Conservation (phyloP, 1,140 invertebrate genomes). For the Geopemphigus sp. region DNA sequence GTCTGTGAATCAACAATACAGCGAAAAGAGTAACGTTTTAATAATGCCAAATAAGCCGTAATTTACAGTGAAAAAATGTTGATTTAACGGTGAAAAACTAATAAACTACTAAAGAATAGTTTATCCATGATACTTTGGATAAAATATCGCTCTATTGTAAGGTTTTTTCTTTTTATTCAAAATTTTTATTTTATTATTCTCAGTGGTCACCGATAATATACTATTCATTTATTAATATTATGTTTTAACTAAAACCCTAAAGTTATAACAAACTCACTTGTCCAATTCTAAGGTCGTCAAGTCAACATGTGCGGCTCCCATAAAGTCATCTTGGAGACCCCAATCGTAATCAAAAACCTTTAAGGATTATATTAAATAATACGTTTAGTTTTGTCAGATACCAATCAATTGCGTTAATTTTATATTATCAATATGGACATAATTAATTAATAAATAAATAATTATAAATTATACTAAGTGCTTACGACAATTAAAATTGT, state of each 20-base stretch:
- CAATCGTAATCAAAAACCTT: constrained; percentile 98
- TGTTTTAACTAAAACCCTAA: neutral
- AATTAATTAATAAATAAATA: too few relatives aligned
- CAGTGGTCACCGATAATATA: neutral
- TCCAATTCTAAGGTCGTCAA: constrained; percentile 80
- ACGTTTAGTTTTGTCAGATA: neutral
- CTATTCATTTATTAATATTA: neutral
- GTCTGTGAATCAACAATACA: constrained; percentile 56
- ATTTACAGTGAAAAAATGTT: too few relatives aligned
- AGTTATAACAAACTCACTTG: constrained; percentile 57
- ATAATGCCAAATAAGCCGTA: too few relatives aligned
- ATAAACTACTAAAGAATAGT: too few relatives aligned
- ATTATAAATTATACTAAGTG: too few relatives aligned
- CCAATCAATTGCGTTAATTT: too few relatives aligned
- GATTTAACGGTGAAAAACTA: too few relatives aligned
- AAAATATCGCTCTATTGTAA: too few relatives aligned
- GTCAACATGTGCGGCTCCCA: constrained; percentile 87
- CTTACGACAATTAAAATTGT: too few relatives aligned
- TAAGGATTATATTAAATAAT: neutral
- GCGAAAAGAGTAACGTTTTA: neutral
- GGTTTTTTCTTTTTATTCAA: neutral
- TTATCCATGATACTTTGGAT: too few relatives aligned
- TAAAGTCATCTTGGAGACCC: constrained; percentile 95
- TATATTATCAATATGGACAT: too few relatives aligned
- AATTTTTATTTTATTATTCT: neutral